Percentiles rank a stretch among this genome's conserved stretches.
Conservation (phyloP, 2,888 invertebrate genomes). For the Chorisops tibialis region DNA sequence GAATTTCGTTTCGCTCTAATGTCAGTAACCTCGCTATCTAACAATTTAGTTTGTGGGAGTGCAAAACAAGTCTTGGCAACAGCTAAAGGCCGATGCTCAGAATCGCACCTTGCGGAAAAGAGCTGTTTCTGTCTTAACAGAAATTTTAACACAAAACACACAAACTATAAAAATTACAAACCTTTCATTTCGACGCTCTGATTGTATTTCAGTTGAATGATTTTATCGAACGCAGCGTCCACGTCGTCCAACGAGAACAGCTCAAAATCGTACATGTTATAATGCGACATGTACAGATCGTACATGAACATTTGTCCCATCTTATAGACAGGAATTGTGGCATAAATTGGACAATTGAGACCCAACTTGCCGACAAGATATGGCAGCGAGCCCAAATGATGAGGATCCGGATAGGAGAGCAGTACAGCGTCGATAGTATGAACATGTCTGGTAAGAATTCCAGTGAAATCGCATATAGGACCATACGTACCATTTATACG, state of each 20-base stretch:
- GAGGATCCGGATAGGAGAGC: conserved; percentile 88
- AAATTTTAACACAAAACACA: no score
- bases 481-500: conserved; percentile 16
- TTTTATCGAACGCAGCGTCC: conserved; percentile 95
- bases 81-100: no score
- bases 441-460: conserved; percentile 75
- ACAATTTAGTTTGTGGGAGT: no score
- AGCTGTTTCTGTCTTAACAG: no score
- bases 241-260: conserved; percentile 95
- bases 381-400: conserved; percentile 93
- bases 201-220: conserved; percentile 94
- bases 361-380: conserved; percentile 94
- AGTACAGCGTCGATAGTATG: conserved; percentile 93
- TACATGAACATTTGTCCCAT: conserved; percentile 99
- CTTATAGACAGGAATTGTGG: conserved; percentile 97
- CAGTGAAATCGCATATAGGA: neutral
- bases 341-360: conserved; percentile 93
- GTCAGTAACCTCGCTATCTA: no score
- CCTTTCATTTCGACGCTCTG: conserved; percentile 93
- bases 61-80: no score
- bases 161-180: conserved; percentile 40
- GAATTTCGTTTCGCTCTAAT: no score
- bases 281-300: conserved; percentile 86
- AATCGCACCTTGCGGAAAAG: no score
- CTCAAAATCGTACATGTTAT: conserved; percentile 90